phyloP scores from a whole-genome alignment of 92 coral and sea anemone genomes.

The Zoanthus sansibaricus region DNA sequence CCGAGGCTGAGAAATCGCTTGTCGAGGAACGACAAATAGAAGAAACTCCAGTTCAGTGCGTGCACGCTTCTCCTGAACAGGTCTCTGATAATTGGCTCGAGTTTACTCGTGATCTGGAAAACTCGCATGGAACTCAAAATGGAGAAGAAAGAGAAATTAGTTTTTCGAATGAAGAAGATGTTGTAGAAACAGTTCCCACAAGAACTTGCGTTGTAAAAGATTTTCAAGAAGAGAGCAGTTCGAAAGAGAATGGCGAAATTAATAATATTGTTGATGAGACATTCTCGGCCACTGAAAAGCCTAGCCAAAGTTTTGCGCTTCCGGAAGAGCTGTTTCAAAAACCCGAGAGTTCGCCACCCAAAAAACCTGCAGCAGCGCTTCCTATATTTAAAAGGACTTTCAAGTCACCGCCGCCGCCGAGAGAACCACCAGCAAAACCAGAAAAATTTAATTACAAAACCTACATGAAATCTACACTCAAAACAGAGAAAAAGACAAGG shows the following conservation, averaged over 20 bases:
- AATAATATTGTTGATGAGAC: slow-evolving; percentile 17
- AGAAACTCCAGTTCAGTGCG: slow-evolving; percentile 24
- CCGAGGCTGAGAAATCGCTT: background rate
- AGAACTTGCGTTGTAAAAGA: slow-evolving; percentile 30
- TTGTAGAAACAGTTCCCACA: background rate
- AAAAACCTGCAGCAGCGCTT: background rate
- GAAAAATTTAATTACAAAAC: slow-evolving; percentile 46
- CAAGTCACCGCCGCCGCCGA: slow-evolving; percentile 24
- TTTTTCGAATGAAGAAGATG: background rate
- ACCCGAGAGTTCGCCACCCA: background rate
- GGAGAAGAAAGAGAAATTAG: background rate
- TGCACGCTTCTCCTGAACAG: slow-evolving; percentile 17
- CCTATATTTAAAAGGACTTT: background rate
- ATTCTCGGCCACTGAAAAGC: background rate
- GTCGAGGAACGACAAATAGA: background rate
- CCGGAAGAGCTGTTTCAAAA: slow-evolving; percentile 24
- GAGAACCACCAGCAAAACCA: slow-evolving; percentile 16
- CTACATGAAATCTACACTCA: slow-evolving; percentile 44
- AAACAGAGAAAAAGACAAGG: slow-evolving; percentile 27
- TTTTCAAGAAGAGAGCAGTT: slow-evolving; percentile 22
- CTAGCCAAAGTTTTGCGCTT: background rate
- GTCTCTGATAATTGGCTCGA: slow-evolving; percentile 31
- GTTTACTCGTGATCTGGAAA: background rate
- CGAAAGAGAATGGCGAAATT: background rate
- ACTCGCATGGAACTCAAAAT: background rate